phyloP scores from a whole-genome alignment of 1,140 invertebrate species.

The Oppia nitens region DNA sequence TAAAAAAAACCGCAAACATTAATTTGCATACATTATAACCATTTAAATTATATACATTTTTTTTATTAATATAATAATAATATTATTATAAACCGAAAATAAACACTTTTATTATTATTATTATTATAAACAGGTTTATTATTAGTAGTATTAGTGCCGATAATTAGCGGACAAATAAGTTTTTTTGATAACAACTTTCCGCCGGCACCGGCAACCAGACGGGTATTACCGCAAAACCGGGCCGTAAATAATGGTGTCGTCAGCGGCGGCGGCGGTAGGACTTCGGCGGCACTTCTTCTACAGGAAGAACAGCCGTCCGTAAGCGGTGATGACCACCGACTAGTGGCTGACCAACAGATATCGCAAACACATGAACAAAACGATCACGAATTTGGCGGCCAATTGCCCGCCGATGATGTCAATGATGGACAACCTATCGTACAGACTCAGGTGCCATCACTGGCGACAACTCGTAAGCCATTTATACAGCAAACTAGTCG shows the following conservation, averaged over 20 bases:
- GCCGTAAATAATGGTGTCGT: too few species aligned
- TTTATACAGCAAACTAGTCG: not conserved
- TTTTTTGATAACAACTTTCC: not conserved
- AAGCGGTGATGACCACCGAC: too few species aligned
- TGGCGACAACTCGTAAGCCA: not conserved
- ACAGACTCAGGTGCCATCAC: not conserved
- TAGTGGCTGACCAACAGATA: not conserved
- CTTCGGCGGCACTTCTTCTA: too few species aligned
- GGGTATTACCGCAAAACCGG: not conserved
- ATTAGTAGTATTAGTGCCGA: too few species aligned
- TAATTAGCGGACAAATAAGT: not conserved
- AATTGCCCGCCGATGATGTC: not conserved
- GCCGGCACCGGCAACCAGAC: not conserved
- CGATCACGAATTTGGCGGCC: not conserved
- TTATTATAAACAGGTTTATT: not conserved
- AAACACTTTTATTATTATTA: too few species aligned
- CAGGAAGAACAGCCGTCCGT: too few species aligned
- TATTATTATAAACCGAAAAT: too few species aligned
- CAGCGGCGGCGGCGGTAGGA: too few species aligned
- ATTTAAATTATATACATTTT: too few species aligned
- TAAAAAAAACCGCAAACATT: too few species aligned
- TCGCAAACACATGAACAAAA: not conserved
- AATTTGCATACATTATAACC: too few species aligned
- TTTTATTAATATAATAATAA: too few species aligned
- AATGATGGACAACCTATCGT: not conserved